phyloP scores from a whole-genome alignment of 2,888 invertebrate genomes.

The Crocallis elinguaria region DNA sequence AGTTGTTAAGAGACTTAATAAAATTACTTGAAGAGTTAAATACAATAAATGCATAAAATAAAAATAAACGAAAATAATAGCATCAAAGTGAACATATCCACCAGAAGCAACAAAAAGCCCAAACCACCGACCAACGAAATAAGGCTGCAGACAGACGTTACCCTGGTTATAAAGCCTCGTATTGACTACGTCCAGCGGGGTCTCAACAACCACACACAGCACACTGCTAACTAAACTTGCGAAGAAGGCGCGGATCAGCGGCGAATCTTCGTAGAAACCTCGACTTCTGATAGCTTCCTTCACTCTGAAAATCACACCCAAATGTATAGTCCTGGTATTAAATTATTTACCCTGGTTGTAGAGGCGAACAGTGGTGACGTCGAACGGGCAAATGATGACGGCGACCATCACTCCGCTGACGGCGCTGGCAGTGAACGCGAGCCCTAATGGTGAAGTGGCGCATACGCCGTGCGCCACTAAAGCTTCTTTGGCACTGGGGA shows the following conservation, averaged over 20 bases:
- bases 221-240: conserved; percentile 91
- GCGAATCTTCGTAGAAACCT: conserved; percentile 76
- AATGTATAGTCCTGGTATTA: too few relatives aligned
- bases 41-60: too few relatives aligned
- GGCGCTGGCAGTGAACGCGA: conserved; percentile 86
- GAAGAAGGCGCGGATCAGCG: conserved; percentile 87
- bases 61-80: too few relatives aligned
- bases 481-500: conserved; percentile 68
- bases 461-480: conserved; percentile 61
- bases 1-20: too few relatives aligned
- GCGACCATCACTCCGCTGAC: conserved; percentile 91
- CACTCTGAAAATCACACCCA: conserved; percentile 59
- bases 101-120: not conserved
- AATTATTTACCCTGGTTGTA: conserved; percentile 93
- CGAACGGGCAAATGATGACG: conserved; percentile 93
- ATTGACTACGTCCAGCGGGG: conserved; percentile 94
- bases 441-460: conserved; percentile 62
- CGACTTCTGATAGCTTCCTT: conserved; percentile 59
- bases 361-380: conserved; percentile 93
- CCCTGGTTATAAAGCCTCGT: conserved; percentile 96
- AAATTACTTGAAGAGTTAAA: too few relatives aligned
- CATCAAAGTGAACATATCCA: too few relatives aligned
- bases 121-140: too few relatives aligned
- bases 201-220: conserved; percentile 90
- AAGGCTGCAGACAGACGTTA: conserved; percentile 52